Evolutionary conservation across 2,888 invertebrate species (phyloP).

Genomic region (Papilio elwesi): DNA sequence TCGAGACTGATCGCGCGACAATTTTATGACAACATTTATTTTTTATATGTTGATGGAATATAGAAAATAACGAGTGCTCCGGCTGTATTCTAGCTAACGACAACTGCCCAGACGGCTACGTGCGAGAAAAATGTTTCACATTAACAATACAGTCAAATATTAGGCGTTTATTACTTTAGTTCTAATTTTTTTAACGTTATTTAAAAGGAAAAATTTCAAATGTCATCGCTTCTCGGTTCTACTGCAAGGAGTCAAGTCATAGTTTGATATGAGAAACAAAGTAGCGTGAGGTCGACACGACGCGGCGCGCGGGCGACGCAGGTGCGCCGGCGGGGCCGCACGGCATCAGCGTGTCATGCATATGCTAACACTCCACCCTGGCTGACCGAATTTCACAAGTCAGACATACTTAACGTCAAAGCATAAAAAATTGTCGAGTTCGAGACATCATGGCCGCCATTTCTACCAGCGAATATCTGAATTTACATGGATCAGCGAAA

Average conservation of each 20-base stretch:
- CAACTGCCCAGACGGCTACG: background rate
- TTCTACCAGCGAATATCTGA: conserved; percentile 20
- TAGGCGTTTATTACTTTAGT: background rate
- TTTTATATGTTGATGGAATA: conserved; percentile 17
- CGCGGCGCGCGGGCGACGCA: background rate
- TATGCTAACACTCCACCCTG: background rate
- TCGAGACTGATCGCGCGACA: conserved; percentile 17
- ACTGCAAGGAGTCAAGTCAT: background rate
- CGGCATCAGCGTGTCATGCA: background rate
- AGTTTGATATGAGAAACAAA: background rate
- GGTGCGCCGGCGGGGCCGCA: background rate
- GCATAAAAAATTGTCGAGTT: background rate
- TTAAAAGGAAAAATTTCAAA: background rate
- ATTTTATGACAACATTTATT: conserved; percentile 21
- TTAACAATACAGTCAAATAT: background rate
- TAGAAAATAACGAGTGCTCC: conserved; percentile 12
- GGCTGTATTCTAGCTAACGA: conserved; percentile 6
- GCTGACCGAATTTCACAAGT: conserved; percentile 8
- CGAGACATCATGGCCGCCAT: background rate
- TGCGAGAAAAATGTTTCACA: background rate
- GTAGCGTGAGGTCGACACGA: background rate
- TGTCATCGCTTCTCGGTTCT: background rate
- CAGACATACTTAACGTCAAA: conserved; percentile 12
- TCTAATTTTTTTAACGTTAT: background rate
- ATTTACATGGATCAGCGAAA: conserved; percentile 73